Conservation (phyloP, 2,113 vertebrate species). For the Lycaon pictus region DNA sequence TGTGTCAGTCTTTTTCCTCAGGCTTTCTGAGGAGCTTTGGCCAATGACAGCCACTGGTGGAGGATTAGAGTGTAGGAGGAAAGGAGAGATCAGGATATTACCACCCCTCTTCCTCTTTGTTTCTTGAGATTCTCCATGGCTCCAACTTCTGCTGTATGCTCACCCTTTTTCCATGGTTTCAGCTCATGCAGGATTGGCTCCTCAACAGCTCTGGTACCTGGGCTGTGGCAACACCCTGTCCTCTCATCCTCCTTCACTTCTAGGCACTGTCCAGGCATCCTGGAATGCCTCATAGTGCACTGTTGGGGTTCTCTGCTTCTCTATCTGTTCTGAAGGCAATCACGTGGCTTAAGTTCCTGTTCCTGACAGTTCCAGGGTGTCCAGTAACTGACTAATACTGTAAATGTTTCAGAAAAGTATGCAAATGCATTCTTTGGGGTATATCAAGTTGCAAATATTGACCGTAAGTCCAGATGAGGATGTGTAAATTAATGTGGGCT, state of each 20-base stretch:
- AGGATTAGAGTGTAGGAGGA: neutral
- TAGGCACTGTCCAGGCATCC: neutral
- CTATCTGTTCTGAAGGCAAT: fast-evolving
- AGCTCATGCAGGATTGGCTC: fast-evolving
- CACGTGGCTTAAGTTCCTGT: fast-evolving
- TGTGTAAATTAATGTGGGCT: neutral
- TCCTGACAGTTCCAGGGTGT: neutral
- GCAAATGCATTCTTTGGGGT: neutral
- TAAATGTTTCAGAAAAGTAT: neutral
- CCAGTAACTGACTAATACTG: neutral
- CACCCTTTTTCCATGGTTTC: fast-evolving
- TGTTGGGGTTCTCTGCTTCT: fast-evolving
- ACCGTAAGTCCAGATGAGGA: neutral
- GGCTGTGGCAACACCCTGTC: fast-evolving
- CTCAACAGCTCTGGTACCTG: neutral
- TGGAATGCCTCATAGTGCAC: fast-evolving
- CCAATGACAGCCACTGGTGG: fast-evolving
- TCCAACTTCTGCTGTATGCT: neutral
- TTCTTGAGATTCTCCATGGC: fast-evolving
- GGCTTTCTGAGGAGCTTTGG: fast-evolving
- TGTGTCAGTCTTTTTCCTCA: fast-evolving
- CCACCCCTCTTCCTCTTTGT: neutral
- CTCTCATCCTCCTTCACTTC: fast-evolving
- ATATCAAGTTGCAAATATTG: neutral
- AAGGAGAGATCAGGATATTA: neutral